Evolutionary conservation across 2,113 vertebrate species (phyloP).

Genomic region (Polypterus senegalus): DNA sequence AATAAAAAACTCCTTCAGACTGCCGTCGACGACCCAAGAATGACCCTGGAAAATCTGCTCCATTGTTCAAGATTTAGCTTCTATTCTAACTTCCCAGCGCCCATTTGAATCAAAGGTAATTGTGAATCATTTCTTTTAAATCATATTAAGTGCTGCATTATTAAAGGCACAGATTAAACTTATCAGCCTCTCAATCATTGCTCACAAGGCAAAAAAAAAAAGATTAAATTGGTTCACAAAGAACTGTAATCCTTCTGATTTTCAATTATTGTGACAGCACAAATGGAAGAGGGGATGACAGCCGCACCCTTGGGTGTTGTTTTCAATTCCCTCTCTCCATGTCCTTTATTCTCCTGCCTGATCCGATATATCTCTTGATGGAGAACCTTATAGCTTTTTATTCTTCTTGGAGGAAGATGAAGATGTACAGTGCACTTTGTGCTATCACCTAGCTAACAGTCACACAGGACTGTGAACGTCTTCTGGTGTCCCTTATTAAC

Average conservation of each 20-base stretch:
- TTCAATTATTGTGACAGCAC: constrained; percentile 7
- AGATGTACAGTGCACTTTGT: too few relatives aligned
- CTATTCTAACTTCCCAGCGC: not conserved
- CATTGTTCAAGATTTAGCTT: constrained; percentile 10
- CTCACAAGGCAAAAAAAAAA: constrained; percentile 2
- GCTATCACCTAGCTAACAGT: too few relatives aligned
- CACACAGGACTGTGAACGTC: too few relatives aligned
- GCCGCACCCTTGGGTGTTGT: too few relatives aligned
- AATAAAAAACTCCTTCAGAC: not conserved
- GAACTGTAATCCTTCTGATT: not conserved
- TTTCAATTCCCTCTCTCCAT: too few relatives aligned
- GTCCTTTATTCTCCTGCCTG: too few relatives aligned
- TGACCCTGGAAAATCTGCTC: constrained; percentile 8
- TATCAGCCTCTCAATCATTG: constrained; percentile 9
- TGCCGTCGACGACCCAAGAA: constrained; percentile 2
- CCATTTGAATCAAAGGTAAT: constrained; percentile 10
- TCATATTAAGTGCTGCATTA: constrained; percentile 13
- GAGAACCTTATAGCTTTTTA: too few relatives aligned
- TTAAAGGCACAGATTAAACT: constrained; percentile 15
- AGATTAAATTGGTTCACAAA: constrained; percentile 12
- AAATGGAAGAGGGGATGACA: not conserved
- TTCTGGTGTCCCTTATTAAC: too few relatives aligned
- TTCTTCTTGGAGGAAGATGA: too few relatives aligned
- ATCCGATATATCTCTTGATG: too few relatives aligned
- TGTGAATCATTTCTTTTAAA: constrained; percentile 13